These are phyloP conservation scores for Odocoileus virginianus DNA, from an alignment of 2,113 vertebrate genomes.

Conservation along the genomic window DNA sequence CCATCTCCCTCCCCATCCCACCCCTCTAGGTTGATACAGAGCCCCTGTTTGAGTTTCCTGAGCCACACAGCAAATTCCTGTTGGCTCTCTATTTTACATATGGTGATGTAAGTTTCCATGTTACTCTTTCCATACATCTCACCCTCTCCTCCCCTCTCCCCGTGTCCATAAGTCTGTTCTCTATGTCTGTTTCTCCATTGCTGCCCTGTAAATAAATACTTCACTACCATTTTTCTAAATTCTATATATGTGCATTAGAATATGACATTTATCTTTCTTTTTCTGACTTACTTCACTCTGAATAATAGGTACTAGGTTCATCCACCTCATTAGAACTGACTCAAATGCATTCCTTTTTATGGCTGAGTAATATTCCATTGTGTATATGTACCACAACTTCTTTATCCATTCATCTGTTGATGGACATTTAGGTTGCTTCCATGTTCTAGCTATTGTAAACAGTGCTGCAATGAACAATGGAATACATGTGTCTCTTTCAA, in stretches of 20 bases:
- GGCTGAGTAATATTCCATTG: background rate
- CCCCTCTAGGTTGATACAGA: background rate
- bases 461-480: background rate
- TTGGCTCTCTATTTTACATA: background rate
- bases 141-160: background rate
- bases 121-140: background rate
- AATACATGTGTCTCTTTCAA: background rate
- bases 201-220: background rate
- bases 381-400: background rate
- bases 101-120: background rate
- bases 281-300: background rate
- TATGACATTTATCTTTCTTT: background rate
- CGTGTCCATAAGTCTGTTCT: background rate
- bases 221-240: background rate
- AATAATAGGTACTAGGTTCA: background rate
- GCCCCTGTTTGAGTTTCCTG: background rate
- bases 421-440: background rate
- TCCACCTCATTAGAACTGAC: background rate
- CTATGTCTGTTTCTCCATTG: background rate
- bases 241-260: background rate
- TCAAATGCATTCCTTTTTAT: background rate
- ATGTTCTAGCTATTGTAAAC: background rate
- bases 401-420: background rate
- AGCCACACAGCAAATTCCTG: background rate
- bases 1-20: rapidly evolving